A percentile compares a stretch with the other conserved stretches of the same genome.
These are phyloP conservation scores for Thunnus maccoyii DNA, from an alignment of 2,113 vertebrate genomes.

Conservation along the genomic window DNA sequence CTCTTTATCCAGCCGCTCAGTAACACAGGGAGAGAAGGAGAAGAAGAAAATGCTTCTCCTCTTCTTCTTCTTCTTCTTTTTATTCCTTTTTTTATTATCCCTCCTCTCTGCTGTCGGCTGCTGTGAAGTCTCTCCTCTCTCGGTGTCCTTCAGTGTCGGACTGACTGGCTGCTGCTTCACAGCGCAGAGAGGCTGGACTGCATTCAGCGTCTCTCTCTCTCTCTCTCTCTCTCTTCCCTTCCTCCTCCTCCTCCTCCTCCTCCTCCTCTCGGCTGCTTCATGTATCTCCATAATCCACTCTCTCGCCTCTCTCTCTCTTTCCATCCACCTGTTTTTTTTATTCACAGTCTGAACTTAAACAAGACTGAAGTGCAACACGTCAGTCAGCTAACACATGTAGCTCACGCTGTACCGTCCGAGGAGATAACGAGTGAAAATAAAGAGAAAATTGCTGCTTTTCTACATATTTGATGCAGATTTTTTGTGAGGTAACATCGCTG, in stretches of 20 bases:
- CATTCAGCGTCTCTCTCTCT: constrained; percentile 40
- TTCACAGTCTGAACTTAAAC: not conserved
- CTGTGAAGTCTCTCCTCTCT: constrained; percentile 18
- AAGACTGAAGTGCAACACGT: not conserved
- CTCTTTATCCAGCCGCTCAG: constrained; percentile 27
- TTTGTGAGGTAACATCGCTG: too few relatives aligned
- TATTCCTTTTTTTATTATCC: not conserved
- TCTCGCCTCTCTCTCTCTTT: not conserved
- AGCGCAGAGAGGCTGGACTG: constrained; percentile 63
- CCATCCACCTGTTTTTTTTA: not conserved
- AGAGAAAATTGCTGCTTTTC: too few relatives aligned
- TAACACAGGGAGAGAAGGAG: not conserved
- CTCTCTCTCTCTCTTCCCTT: constrained; percentile 14
- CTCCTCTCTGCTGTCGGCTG: constrained; percentile 8
- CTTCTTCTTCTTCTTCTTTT: not conserved
- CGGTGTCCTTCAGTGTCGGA: constrained; percentile 66
- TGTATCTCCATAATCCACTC: constrained; percentile 27
- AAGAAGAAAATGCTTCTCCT: not conserved
- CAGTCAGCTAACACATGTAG: not conserved
- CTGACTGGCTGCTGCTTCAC: constrained; percentile 54
- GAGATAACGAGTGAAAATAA: too few relatives aligned
- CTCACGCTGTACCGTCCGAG: too few relatives aligned
- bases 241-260: not conserved
- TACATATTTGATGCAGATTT: too few relatives aligned
- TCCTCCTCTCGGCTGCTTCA: constrained; percentile 29